Conservation (phyloP, 2,888 invertebrate species). For the Hirtodrosophila histrioides region DNA sequence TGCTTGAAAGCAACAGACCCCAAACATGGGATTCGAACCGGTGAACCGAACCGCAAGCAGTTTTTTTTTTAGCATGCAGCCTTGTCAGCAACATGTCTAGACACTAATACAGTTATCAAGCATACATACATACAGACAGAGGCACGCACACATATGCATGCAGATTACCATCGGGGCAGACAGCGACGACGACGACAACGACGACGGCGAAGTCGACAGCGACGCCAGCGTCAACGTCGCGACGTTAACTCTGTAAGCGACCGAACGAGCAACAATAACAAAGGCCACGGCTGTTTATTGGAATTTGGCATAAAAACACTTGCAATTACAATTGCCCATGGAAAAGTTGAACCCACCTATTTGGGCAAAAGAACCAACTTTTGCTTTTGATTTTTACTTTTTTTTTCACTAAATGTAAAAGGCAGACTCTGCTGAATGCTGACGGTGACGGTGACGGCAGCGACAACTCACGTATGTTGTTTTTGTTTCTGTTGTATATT, state of each 20-base stretch:
- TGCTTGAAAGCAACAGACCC: slow-evolving; percentile 28
- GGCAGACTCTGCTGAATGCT: slow-evolving; percentile 50
- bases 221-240: slow-evolving; percentile 8
- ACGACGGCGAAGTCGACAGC: slow-evolving; percentile 7
- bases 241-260: slow-evolving; percentile 35
- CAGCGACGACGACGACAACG: slow-evolving; percentile 31
- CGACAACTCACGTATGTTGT: slow-evolving; percentile 73
- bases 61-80: slow-evolving; percentile 44
- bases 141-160: slow-evolving; percentile 5
- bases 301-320: slow-evolving; percentile 50
- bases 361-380: slow-evolving; percentile 50
- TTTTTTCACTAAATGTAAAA: slow-evolving; percentile 46
- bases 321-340: slow-evolving; percentile 27
- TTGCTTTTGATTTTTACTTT: slow-evolving; percentile 49
- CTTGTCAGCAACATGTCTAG: slow-evolving; percentile 74
- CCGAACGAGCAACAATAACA: slow-evolving; percentile 55
- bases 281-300: slow-evolving; percentile 58
- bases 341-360: slow-evolving; percentile 59
- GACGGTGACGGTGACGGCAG: slow-evolving; percentile 58
- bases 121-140: slow-evolving; percentile 20
- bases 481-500: slow-evolving; percentile 61
- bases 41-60: slow-evolving; percentile 44
- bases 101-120: slow-evolving; percentile 64
- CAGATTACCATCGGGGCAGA: slow-evolving; percentile 59
- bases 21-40: slow-evolving; percentile 44